Percentiles rank a stretch among this genome's conserved stretches.
Conservation (phyloP, 92 coral and sea anemone species). For the Epizoanthus rinbou region DNA sequence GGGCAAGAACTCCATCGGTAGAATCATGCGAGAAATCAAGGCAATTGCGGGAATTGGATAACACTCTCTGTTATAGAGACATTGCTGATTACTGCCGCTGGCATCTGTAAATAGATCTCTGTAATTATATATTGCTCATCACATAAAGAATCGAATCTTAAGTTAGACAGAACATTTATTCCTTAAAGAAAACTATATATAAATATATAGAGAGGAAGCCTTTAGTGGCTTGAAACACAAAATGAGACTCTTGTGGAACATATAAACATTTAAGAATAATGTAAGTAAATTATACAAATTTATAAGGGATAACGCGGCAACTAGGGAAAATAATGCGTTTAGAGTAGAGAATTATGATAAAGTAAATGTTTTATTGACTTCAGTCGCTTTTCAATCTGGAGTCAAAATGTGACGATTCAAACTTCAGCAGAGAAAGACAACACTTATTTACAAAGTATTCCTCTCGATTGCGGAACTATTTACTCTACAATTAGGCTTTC, state of each 20-base stretch:
- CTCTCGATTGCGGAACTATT: conserved; percentile 48
- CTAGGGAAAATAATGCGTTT: conserved; percentile 25
- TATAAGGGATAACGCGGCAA: conserved; percentile 42
- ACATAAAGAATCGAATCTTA: conserved; percentile 9
- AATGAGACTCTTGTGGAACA: conserved; percentile 5
- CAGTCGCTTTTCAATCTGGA: conserved; percentile 21
- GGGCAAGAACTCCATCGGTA: conserved; percentile 99
- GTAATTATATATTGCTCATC: conserved; percentile 45
- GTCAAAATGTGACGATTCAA: conserved; percentile 33
- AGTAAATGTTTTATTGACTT: conserved; percentile 24
- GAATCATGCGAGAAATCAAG: conserved; percentile 98
- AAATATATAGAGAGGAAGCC: conserved; percentile 37
- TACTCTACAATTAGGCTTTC: conserved; percentile 46
- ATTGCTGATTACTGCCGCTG: conserved; percentile 30
- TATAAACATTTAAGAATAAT: conserved; percentile 17
- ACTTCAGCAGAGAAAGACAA: neutral
- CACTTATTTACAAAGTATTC: conserved; percentile 28
- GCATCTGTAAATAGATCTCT: conserved; percentile 45
- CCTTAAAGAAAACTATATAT: conserved; percentile 28
- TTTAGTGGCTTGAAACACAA: conserved; percentile 7
- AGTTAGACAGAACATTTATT: conserved; percentile 37
- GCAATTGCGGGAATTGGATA: conserved; percentile 99
- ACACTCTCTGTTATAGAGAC: conserved; percentile 29
- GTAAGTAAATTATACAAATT: conserved; percentile 44
- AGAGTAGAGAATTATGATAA: conserved; percentile 8